Conservation (phyloP, 2,797 vertebrate genomes). For the Brachyalestes nurse region DNA sequence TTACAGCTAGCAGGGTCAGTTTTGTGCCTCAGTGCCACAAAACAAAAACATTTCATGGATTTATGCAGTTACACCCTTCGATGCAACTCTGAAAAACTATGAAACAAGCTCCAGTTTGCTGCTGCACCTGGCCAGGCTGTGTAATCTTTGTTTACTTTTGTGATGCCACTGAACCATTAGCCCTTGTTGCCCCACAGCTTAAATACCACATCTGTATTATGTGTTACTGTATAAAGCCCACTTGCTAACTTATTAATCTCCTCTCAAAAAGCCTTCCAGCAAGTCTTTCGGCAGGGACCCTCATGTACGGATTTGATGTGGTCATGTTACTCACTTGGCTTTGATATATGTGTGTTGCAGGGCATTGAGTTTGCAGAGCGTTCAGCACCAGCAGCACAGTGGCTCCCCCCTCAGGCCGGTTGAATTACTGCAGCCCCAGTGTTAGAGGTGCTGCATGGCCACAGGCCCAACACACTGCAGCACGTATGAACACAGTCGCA, state of each 20-base stretch:
- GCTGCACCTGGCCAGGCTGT: conserved; percentile 5
- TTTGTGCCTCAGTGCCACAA: too few species aligned
- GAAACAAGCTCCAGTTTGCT: not conserved
- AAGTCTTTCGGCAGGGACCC: conserved; percentile 10
- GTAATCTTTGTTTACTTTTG: conserved; percentile 8
- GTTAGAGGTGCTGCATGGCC: conserved; percentile 66
- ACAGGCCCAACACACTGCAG: conserved; percentile 67
- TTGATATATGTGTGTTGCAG: conserved; percentile 52
- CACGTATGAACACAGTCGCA: conserved; percentile 66
- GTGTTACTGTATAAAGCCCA: conserved; percentile 16
- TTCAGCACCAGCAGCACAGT: conserved; percentile 48
- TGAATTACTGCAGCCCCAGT: conserved; percentile 39
- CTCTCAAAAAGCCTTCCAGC: conserved; percentile 10
- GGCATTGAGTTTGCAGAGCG: conserved; percentile 41
- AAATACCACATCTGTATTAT: not conserved
- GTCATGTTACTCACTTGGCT: conserved; percentile 10
- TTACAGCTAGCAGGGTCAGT: not conserved
- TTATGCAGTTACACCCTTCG: not conserved
- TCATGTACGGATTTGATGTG: conserved; percentile 14
- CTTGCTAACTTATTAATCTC: not conserved
- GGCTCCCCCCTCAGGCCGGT: conserved; percentile 53
- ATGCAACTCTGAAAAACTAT: too few species aligned
- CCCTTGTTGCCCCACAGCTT: not conserved
- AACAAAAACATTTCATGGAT: not conserved
- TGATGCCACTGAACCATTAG: not conserved